Percentiles rank a stretch among this genome's conserved stretches.
Conservation (phyloP, 2,888 invertebrate genomes). For the Epinotia bilunana region DNA sequence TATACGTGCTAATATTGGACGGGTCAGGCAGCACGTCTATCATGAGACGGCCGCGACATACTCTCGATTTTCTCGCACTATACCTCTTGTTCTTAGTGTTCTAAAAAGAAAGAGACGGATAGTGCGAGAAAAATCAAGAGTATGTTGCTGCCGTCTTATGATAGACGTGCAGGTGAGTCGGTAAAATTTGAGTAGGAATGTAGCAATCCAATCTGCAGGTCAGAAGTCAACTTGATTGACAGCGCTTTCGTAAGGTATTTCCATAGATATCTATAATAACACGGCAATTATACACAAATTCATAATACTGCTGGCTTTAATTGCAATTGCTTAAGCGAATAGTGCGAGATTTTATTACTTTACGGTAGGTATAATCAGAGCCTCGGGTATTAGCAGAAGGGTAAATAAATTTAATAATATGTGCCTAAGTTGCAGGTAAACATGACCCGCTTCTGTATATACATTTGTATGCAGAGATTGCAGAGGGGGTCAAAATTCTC, state of each 20-base stretch:
- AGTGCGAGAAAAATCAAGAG: too few species aligned
- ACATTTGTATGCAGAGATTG: too few species aligned
- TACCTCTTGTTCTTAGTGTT: too few species aligned
- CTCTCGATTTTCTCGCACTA: too few species aligned
- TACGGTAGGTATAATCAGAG: neutral
- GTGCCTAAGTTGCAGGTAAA: neutral
- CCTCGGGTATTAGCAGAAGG: neutral
- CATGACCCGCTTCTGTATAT: too few species aligned
- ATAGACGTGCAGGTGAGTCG: neutral
- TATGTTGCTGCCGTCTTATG: too few species aligned
- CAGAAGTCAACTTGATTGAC: constrained; percentile 5
- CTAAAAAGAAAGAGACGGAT: too few species aligned
- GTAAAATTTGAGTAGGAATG: constrained; percentile 1
- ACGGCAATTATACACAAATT: constrained; percentile 26
- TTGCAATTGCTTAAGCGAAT: constrained; percentile 9
- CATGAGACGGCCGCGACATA: too few species aligned
- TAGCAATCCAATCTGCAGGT: neutral
- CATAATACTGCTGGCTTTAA: constrained; percentile 19
- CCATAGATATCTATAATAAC: constrained; percentile 19
- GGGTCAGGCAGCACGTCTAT: too few species aligned
- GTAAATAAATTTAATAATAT: neutral
- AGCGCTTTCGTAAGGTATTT: constrained; percentile 3
- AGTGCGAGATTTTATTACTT: constrained; percentile 15
- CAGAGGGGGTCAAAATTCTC: too few species aligned
- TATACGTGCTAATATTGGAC: neutral